Base-by-base conservation (phyloP, 2,113 vertebrate genomes). In the Oryzias celebensis region DNA sequence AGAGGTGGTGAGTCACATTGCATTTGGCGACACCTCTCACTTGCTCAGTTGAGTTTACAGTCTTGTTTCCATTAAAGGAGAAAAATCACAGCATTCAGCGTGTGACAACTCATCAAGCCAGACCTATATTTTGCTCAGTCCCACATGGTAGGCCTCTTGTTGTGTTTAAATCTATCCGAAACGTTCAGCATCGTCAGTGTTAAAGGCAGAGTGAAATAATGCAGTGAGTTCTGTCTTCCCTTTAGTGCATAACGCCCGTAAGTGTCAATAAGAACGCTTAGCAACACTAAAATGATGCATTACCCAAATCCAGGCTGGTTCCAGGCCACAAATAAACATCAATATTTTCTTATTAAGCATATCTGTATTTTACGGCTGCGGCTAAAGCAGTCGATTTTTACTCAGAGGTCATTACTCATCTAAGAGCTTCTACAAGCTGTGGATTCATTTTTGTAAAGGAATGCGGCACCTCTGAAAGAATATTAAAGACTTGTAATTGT, bases 1-100 rank as follows among this genome's bases (percentile, higher is more conserved):
- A n/a, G 71, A 82, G 75, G 62, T 52, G 71, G 67, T 86, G 85
- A 90, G 77, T 85, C 84, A 88, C 79, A 54, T 70, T 79, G 77
- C 71, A 70, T 84, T 81, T 72, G 80, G 80, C 71, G 18, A 71
- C 69, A 63, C 65, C 74, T 85, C 70, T 78, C 81, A 58, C 69
- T 81, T 42, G 48, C 83, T 71, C 70, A 51, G 66, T 76, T 28
- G 75, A 76, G 73, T 80, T 79, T 71, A 73, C 71, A 76, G 68
- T 75, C 80, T 62, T 57, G 68, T 63, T 87, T 78, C 71, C 55
- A 73, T 66, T 65, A 59, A 64, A 57, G 24, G 71, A 52, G 65
- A 36, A 70, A 58, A 36, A 68, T 52, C 66, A 75, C 65, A 68
- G 75, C 69, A 43, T 76, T 58, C 22, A 41, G 57, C 61, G 48